Evolutionary conservation across 2,797 vertebrate genomes (phyloP).

Genomic region (Diplodus puntazzo): DNA sequence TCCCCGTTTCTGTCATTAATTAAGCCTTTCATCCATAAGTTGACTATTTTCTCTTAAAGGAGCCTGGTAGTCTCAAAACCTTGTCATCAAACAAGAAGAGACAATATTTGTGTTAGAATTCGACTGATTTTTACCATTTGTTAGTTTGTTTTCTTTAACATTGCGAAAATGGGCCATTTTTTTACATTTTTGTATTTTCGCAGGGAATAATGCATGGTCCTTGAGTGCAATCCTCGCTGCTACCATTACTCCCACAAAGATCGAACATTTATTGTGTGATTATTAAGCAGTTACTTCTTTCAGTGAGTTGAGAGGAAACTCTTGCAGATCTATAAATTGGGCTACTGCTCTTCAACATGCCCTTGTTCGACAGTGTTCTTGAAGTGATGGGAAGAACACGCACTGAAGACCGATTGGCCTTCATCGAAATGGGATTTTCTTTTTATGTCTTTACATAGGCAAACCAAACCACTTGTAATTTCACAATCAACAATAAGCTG

Average conservation of each 20-base stretch:
- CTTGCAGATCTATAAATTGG: not conserved
- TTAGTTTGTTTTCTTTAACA: too few relatives aligned
- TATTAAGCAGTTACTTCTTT: not conserved
- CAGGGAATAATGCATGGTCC: too few relatives aligned
- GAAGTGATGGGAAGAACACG: not conserved
- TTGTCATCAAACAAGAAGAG: too few relatives aligned
- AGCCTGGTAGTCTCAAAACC: too few relatives aligned
- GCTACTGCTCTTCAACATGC: not conserved
- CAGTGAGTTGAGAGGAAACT: not conserved
- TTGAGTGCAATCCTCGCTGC: not conserved
- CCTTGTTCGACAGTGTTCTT: not conserved
- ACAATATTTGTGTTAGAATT: too few relatives aligned
- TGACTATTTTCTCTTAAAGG: too few relatives aligned
- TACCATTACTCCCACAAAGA: not conserved
- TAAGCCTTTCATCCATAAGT: too few relatives aligned
- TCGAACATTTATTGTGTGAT: too few relatives aligned
- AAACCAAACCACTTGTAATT: not conserved
- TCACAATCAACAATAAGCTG: not conserved
- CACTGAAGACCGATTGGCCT: not conserved
- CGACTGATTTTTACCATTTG: too few relatives aligned
- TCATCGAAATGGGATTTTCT: not conserved
- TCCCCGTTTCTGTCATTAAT: too few relatives aligned
- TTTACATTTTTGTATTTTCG: too few relatives aligned
- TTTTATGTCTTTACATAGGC: constrained; percentile 3
- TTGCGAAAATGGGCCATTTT: too few relatives aligned